Conservation (phyloP, 1,140 invertebrate genomes). For the Palaemon carinicauda region DNA sequence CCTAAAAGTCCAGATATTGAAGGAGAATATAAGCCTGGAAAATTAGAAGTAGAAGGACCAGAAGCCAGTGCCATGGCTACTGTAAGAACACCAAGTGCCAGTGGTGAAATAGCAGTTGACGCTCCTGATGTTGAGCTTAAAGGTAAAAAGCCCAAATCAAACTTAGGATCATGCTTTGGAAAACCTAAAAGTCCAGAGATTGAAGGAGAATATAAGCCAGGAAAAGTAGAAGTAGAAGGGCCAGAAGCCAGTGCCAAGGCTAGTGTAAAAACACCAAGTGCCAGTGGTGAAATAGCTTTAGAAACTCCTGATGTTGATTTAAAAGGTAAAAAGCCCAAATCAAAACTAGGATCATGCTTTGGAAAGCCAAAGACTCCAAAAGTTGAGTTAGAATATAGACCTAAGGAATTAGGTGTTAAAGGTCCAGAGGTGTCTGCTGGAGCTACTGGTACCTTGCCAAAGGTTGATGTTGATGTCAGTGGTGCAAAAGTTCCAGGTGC, state of each 20-base stretch:
- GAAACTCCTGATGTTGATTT: not conserved
- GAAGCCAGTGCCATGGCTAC: too few relatives aligned
- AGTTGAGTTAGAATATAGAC: not conserved
- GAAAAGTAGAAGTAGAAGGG: not conserved
- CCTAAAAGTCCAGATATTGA: slow-evolving; percentile 16
- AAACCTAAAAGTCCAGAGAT: too few relatives aligned
- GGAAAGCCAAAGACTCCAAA: not conserved
- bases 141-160: too few relatives aligned
- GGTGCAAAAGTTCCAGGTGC: too few relatives aligned
- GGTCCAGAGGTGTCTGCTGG: not conserved
- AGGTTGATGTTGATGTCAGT: slow-evolving; percentile 1
- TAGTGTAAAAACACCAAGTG: not conserved
- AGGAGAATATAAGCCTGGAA: not conserved
- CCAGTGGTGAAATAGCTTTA: not conserved
- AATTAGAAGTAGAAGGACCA: not conserved
- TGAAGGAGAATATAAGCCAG: too few relatives aligned
- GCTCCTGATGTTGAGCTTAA: not conserved
- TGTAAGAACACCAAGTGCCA: not conserved
- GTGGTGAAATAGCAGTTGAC: not conserved
- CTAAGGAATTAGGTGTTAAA: not conserved
- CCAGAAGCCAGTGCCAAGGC: not conserved
- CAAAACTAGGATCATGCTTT: not conserved
- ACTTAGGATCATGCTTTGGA: too few relatives aligned
- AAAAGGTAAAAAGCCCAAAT: not conserved
- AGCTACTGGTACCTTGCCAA: not conserved